Evolutionary conservation across 1,140 invertebrate genomes (phyloP), one percentile per base, ranked within the genome.

Genomic region (Drosophila equinoxialis): DNA sequence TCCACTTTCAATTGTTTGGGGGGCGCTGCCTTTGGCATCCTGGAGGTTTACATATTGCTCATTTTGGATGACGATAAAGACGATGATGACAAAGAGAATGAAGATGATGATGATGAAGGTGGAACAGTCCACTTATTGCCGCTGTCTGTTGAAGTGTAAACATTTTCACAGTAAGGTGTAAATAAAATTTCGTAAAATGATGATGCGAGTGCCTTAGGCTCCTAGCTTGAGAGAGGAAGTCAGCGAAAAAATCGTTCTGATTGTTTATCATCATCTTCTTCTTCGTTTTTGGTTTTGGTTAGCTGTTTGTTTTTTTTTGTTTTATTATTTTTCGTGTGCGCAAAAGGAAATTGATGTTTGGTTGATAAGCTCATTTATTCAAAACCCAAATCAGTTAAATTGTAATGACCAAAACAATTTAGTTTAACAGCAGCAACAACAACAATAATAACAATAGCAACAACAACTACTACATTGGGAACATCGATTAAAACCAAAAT

Each of bases 1-100:
- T 90, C 82, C 83, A 90, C 86, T 90, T 90, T 90, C 79, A 86
- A 90, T 90, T 90, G 86, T 90, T 90, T 82, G 86, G 72, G 71
- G 65, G 71, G 65, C 66, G 65, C 86, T 66, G 79, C 72, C 84
- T 68, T 66, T 63, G 71, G 79, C 79, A 51, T 79, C 65, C 70
- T 59, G 79, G 72, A 74, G 71, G 79, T 83, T 82, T 90, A 83
- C 79, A 86, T 90, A 86, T 90, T 90, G 86, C 82, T 86, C 79
- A 90, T 90, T 90, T 89, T 57, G 54, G 59, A 73, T 13, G 33
- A 20, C 41, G 71, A 55, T 30, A 54, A 33, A 11, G 45, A 51
- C 8, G 45, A 51, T 23, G 45, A 17, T 48, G 45, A 48, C 7
- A n/a, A 51, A 17, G 45, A 51, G 3, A 20, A 51, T 51, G 45